Evolutionary conservation across 2,888 invertebrate species (phyloP), one percentile per base, ranked within the genome.

Genomic region (Pachycephus smyrnensis): DNA sequence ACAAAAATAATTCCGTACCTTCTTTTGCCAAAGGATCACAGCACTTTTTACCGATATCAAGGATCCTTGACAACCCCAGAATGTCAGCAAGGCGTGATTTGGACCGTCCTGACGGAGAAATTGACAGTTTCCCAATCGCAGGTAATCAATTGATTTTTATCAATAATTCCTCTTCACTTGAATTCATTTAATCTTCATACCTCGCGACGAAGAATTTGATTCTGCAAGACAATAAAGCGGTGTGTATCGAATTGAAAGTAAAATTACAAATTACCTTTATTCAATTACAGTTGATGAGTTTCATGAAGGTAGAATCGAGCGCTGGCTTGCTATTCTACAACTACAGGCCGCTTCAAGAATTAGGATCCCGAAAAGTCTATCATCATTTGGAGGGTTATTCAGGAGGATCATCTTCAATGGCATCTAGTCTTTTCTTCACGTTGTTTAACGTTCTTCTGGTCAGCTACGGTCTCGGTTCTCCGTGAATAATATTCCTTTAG

Each of bases 51-150:
- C 89, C 93, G 95, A 36, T 96, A 96, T 87, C 91, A 93, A 1
- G 96, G 96, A 0, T 96, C 96, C 0, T 92, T 96, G 82, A 96
- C 96, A 3, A 96, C 96, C 0, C 96, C 96, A 12, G 92, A 92
- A 73, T 96, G 96, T 88, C 94, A 94, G 76, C 96, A 96, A 89
- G 93, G 93, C 0, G 95, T 96, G n/a, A 93, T 93, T 6, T 96
- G 96, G 88, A 95, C 95, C 36, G 93, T 96, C 3, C 92, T 94
- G 78, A 92, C 92, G 0, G 92, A 93, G 37, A 93, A 93, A 33
- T 90, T 93, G 73, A 92, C 93, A 1, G 92, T 94, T 73, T 93
- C 94, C 0, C 92, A 92, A 33, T 84, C 89, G 23, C 92, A 93
- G 90, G 93, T 93, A 84, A 83, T 1, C 37, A 15, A 40, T 40